A percentile compares a stretch with the other conserved stretches of the same genome.
These are phyloP conservation scores for Eupsittula cactorum DNA, from an alignment of 2,113 vertebrate genomes.

Conservation along the genomic window DNA sequence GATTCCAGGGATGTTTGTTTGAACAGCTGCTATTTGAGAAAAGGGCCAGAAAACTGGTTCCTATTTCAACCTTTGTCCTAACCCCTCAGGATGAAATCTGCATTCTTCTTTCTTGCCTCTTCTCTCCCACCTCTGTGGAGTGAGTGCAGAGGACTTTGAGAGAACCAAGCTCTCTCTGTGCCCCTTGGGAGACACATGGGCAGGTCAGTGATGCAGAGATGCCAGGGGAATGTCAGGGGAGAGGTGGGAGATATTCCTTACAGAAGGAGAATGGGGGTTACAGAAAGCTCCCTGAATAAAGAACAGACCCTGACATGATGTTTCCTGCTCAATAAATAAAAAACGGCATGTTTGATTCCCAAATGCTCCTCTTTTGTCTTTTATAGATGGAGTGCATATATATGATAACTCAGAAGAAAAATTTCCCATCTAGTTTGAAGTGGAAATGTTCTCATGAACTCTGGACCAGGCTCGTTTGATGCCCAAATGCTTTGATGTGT, in stretches of 20 bases:
- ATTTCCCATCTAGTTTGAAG: background rate
- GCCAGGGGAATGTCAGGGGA: rapidly evolving
- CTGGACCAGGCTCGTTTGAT: background rate
- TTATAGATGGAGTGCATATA: rapidly evolving
- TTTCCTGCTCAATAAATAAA: background rate
- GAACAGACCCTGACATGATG: background rate
- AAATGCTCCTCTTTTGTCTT: background rate
- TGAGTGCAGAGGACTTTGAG: rapidly evolving
- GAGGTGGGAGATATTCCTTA: background rate
- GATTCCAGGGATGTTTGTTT: background rate
- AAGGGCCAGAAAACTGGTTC: background rate
- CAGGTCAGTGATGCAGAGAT: background rate
- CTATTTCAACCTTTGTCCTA: background rate
- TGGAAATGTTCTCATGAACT: background rate
- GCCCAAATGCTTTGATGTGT: background rate
- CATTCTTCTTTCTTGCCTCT: no score
- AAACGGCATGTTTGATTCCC: background rate
- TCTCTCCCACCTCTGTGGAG: background rate
- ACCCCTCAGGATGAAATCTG: background rate
- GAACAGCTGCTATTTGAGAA: background rate
- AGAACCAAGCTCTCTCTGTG: no score
- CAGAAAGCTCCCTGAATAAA: background rate
- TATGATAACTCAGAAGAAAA: background rate
- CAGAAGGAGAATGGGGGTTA: background rate
- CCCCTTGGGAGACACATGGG: rapidly evolving